Evolutionary conservation across 2,888 invertebrate species (phyloP).

Genomic region (Caenorhabditis afra): DNA sequence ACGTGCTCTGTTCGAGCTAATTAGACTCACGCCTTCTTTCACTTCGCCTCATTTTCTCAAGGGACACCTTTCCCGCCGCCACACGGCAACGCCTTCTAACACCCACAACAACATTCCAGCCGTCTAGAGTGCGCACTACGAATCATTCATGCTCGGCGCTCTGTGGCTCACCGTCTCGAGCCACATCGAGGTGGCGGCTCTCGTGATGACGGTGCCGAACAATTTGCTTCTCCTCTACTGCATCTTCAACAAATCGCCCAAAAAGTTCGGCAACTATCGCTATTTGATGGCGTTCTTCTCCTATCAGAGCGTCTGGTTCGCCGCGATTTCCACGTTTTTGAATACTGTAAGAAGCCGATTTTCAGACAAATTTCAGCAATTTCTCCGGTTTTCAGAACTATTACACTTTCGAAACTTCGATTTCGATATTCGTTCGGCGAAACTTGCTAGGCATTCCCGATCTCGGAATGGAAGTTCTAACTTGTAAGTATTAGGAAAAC

Average conservation of each 20-base stretch:
- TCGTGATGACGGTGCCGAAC: conserved; percentile 11
- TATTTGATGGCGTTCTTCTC: conserved; percentile 38
- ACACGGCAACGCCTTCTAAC: no score
- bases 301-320: conserved; percentile 40
- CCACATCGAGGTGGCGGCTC: conserved; percentile 4
- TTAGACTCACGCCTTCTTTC: no score
- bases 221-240: conserved; percentile 24
- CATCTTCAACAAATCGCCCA: conserved; percentile 33
- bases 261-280: conserved; percentile 28
- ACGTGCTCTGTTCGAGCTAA: no score
- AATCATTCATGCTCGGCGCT: conserved; percentile 15
- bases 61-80: no score
- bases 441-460: conserved; percentile 16
- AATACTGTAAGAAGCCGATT: conserved; percentile 5
- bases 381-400: conserved; percentile 11
- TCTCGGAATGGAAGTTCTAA: conserved; percentile 24
- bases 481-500: conserved; percentile 16
- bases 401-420: conserved; percentile 32
- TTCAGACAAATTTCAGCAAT: not conserved
- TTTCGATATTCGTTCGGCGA: conserved; percentile 21
- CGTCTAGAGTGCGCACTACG: no score
- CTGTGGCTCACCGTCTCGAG: conserved; percentile 20
- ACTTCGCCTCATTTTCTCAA: no score
- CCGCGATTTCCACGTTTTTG: conserved; percentile 21
- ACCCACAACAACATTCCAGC: no score